Conservation (phyloP, 2,113 vertebrate species). For the Proteles cristata region DNA sequence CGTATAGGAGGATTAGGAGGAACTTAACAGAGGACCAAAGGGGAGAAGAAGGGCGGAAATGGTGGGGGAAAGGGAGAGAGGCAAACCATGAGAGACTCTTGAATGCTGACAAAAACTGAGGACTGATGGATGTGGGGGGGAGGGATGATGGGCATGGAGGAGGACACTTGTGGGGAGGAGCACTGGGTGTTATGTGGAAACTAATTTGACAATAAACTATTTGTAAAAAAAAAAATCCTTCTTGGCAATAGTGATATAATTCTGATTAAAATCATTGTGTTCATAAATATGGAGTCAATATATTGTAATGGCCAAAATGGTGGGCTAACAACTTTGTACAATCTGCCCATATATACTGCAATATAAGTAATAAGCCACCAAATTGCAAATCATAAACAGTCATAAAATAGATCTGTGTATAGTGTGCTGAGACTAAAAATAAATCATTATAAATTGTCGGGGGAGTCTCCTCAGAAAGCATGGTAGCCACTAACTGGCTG, state of each 20-base stretch:
- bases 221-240: conserved; percentile 49
- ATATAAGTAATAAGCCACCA: conserved; percentile 31
- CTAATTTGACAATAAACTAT: too few species aligned
- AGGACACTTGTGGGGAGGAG: too few species aligned
- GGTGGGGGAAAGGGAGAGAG: too few species aligned
- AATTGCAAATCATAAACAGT: background rate
- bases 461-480: background rate
- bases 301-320: conserved; percentile 41
- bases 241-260: conserved; percentile 56
- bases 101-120: too few species aligned
- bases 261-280: conserved; percentile 43
- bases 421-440: background rate
- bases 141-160: too few species aligned
- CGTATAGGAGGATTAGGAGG: too few species aligned
- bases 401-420: background rate
- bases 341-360: background rate
- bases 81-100: too few species aligned
- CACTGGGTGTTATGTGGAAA: too few species aligned
- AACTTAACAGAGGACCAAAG: too few species aligned
- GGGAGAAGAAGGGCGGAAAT: too few species aligned
- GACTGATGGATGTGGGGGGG: too few species aligned
- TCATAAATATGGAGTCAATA: conserved; percentile 55
- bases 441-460: background rate
- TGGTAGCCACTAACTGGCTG: background rate
- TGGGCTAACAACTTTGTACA: conserved; percentile 11